Base-by-base conservation (phyloP, 64 coral and sea anemone genomes). In the Montipora foliosa region DNA sequence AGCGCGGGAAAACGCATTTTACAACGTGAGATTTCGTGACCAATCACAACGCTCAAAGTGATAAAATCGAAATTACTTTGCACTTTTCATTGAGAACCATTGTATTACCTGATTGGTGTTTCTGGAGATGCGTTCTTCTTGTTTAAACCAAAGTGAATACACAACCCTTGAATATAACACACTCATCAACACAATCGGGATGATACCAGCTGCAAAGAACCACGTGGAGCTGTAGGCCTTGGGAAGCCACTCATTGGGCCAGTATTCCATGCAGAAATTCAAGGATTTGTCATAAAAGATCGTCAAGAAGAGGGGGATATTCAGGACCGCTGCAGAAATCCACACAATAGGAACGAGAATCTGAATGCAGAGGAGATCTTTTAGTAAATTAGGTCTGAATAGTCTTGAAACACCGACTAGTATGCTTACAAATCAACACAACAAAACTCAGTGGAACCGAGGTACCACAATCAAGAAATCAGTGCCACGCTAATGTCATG, bases 231-330 rank as follows among this genome's bases (percentile, higher is more conserved):
- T 89, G 51, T 77, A 77, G 14, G 87, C 72, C 69, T 89, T 89
- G 11, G 87, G 71, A 8, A 89, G 72, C 87, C 72, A 89, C 1
- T 89, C 19, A 47, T 60, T 59, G 6, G 87, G 87, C 87, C 87
- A 89, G 73, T 76, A 8, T 77, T 89, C 87, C 50, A 77, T 77
- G 22, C 87, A 89, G 74, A 89, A 89, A 20, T 89, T 24, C 5
- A 5, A 16, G 19, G 76, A 44, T 89, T 89, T 77, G 48, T 89
- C 87, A 20, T 45, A 89, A 24, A 60, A 89, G 50, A 77, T 77
- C 15, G 87, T 89, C 73, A 89, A 77, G 52, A 89, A 89, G 6
- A 89, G 75, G 5, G 87, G 87, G 5, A 59, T 77, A 73, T 77
- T 77, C n/a, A 89, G 74, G 24, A 89, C 64, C 6, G 24, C 22